Conservation (phyloP, 2,113 vertebrate genomes). For the Cinclus cinclus region DNA sequence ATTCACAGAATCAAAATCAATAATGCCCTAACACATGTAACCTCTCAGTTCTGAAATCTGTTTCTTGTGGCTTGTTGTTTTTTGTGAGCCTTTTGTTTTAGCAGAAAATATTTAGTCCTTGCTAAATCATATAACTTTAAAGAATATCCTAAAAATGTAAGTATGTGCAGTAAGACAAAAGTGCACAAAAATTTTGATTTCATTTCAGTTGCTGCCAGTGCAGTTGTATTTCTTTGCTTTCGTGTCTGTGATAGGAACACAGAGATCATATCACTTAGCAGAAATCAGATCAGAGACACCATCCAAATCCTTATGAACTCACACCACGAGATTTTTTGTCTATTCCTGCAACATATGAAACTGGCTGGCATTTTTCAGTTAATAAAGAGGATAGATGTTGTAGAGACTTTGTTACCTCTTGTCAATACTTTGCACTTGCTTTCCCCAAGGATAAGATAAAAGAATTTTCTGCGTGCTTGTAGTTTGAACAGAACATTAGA, state of each 20-base stretch:
- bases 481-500: constrained; percentile 25
- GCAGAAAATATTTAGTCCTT: neutral
- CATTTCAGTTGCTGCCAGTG: neutral
- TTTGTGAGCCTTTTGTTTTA: neutral
- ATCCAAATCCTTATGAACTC: neutral
- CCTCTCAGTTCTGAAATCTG: neutral
- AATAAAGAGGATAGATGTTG: neutral
- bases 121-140: neutral
- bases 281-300: neutral
- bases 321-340: neutral
- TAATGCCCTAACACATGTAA: neutral
- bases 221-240: neutral
- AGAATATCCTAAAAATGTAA: neutral
- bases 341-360: neutral
- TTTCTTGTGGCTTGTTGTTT: neutral
- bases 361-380: neutral
- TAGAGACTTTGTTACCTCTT: constrained; percentile 3
- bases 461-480: constrained; percentile 31
- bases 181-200: neutral
- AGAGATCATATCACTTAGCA: neutral
- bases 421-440: neutral
- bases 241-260: neutral
- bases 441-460: constrained; percentile 42
- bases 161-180: neutral
- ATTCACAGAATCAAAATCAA: neutral